Evolutionary conservation across 2,888 invertebrate genomes (phyloP).

Genomic region (Trileptium ribeirensis): DNA sequence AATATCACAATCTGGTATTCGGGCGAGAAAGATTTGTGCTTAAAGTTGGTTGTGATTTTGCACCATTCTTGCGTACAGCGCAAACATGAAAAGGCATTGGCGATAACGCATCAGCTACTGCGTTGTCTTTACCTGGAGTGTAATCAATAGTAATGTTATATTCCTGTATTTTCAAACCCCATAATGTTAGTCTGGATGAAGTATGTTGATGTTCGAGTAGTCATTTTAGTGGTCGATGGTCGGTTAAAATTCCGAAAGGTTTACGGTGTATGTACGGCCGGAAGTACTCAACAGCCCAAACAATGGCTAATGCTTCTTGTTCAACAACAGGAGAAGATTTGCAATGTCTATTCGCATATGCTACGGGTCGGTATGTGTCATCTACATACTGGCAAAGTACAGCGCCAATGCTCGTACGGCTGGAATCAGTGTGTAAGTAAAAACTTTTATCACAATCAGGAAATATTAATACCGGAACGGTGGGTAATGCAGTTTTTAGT

Average conservation of each 20-base stretch:
- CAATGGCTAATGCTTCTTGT: background rate
- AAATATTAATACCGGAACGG: background rate
- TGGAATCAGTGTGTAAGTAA: background rate
- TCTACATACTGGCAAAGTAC: background rate
- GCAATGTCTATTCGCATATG: background rate
- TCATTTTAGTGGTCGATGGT: slow-evolving; percentile 1
- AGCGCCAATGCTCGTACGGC: background rate
- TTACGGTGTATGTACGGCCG: background rate
- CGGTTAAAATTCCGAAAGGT: background rate
- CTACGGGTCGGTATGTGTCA: background rate
- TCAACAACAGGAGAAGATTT: background rate
- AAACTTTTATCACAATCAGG: background rate
- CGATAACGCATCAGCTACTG: slow-evolving; percentile 4
- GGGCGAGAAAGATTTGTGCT: too few relatives aligned
- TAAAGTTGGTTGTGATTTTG: too few relatives aligned
- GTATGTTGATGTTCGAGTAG: background rate
- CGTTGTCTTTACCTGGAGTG: background rate
- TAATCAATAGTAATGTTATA: slow-evolving; percentile 5
- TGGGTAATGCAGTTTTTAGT: background rate
- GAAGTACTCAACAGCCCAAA: background rate
- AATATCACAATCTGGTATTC: too few relatives aligned
- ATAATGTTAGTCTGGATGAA: background rate
- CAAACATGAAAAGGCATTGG: background rate
- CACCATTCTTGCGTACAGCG: too few relatives aligned
- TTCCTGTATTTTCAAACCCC: background rate